Evolutionary conservation across 30 jellyfish, hydroid and myxozoan genomes (phyloP).

Genomic region (Chironex yamaguchii): DNA sequence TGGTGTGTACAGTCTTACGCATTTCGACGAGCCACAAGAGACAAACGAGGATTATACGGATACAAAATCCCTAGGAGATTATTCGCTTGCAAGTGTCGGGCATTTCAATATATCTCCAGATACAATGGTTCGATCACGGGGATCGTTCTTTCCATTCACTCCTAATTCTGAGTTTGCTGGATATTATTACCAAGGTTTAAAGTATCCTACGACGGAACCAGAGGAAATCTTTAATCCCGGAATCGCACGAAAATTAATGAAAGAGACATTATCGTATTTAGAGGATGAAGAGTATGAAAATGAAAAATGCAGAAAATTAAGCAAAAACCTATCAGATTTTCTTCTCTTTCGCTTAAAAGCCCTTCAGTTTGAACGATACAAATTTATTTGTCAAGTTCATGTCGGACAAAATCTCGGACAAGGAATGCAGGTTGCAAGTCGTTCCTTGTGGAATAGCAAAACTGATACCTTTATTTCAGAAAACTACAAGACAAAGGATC

Average conservation of each 20-base stretch:
- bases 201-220: constrained; percentile 74
- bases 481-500: constrained; percentile 44
- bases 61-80: not conserved
- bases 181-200: constrained; percentile 67
- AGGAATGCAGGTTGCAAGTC: constrained; percentile 72
- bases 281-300: constrained; percentile 65
- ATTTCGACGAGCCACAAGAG: constrained; percentile 76
- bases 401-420: constrained; percentile 83
- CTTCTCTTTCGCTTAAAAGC: constrained; percentile 68
- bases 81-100: constrained; percentile 1
- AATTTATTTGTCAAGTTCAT: constrained; percentile 70
- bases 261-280: constrained; percentile 42
- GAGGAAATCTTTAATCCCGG: constrained; percentile 38
- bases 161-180: constrained; percentile 61
- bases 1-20: constrained; percentile 75
- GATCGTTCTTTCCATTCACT: constrained; percentile 51
- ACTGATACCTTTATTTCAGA: constrained; percentile 73
- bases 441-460: constrained; percentile 77
- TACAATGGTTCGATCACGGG: constrained; percentile 9
- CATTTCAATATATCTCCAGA: constrained; percentile 10
- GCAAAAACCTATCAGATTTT: constrained; percentile 82
- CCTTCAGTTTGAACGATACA: constrained; percentile 64
- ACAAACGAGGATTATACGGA: not conserved
- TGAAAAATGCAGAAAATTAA: constrained; percentile 52
- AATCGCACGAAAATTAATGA: constrained; percentile 42